These are phyloP conservation scores for Falco novaeseelandiae DNA, from an alignment of 2,797 vertebrate genomes.

Conservation along the genomic window DNA sequence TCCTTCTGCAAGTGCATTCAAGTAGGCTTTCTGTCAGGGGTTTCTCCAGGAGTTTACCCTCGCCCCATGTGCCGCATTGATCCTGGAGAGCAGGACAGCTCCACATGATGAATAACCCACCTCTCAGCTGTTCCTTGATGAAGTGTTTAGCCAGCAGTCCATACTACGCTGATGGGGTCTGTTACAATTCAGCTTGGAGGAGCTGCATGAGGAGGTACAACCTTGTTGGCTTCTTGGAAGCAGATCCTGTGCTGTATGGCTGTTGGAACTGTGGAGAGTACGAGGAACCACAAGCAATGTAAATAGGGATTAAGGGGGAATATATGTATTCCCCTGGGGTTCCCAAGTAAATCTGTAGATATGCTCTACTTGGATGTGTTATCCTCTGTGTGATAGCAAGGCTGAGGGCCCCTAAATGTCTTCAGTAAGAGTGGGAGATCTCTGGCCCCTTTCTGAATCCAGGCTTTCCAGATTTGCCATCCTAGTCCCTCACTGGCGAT, in stretches of 20 bases:
- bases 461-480: not conserved
- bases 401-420: not conserved
- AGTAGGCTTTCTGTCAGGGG: not conserved
- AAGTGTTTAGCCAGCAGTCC: not conserved
- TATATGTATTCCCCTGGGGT: not conserved
- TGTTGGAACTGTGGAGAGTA: not conserved
- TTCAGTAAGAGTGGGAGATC: not conserved
- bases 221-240: not conserved
- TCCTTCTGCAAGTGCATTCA: not conserved
- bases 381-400: not conserved
- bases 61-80: not conserved
- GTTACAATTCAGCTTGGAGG: not conserved
- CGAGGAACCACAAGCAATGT: fast-evolving
- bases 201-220: not conserved
- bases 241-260: not conserved
- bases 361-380: not conserved
- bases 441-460: not conserved
- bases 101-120: not conserved
- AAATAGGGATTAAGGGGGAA: not conserved
- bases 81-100: not conserved
- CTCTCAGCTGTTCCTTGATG: not conserved
- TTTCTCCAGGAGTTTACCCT: not conserved
- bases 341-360: not conserved
- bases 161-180: not conserved
- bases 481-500: not conserved